Evolutionary conservation across 2,113 vertebrate species (phyloP).

Genomic region (Pygoscelis adeliae): DNA sequence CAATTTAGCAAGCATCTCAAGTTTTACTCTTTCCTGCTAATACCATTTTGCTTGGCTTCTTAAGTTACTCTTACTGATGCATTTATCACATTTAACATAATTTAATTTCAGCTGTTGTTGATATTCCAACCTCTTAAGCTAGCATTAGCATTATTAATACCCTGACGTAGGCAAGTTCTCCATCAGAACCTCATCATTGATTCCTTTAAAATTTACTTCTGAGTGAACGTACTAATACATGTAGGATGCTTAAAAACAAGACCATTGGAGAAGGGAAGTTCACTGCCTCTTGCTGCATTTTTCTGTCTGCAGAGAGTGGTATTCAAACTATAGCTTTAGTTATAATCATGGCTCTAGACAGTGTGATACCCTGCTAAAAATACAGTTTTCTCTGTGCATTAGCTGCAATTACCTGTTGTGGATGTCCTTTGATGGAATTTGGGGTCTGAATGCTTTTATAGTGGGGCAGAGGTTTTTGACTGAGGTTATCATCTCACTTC

Average conservation of each 20-base stretch:
- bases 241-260: background rate
- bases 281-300: background rate
- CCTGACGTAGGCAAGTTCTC: background rate
- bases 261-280: background rate
- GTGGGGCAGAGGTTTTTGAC: background rate
- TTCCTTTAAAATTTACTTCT: background rate
- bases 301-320: background rate
- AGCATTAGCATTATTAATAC: background rate
- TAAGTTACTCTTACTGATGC: background rate
- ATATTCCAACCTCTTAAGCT: background rate
- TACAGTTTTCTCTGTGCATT: background rate
- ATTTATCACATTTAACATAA: background rate
- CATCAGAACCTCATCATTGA: background rate
- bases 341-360: background rate
- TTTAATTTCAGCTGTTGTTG: background rate
- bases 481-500: background rate
- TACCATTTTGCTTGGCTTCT: background rate
- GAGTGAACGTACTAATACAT: background rate
- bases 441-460: background rate
- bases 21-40: background rate
- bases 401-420: background rate
- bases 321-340: background rate
- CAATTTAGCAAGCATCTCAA: background rate
- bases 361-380: background rate
- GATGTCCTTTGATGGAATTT: background rate